Evolutionary conservation across 2,888 invertebrate species (phyloP).

Genomic region (Norana najaformis): DNA sequence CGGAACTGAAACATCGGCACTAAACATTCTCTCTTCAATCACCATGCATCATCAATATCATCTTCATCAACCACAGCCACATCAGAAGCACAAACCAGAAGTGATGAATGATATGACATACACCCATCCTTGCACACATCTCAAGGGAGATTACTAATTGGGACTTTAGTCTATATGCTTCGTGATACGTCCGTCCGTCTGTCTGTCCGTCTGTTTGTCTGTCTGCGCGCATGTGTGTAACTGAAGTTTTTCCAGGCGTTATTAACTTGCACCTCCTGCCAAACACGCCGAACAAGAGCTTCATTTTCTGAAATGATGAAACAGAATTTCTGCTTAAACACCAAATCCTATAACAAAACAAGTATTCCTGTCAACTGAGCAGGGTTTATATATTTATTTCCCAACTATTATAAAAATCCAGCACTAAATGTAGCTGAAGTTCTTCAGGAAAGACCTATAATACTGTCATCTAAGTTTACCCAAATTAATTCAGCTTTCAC

Average conservation of each 20-base stretch:
- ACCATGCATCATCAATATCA: background rate
- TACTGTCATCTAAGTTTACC: too few relatives aligned
- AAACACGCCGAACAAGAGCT: background rate
- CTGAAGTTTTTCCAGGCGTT: constrained; percentile 14
- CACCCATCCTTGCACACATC: constrained; percentile 13
- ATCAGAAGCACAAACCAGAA: background rate
- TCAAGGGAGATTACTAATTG: constrained; percentile 13
- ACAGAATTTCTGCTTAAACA: background rate
- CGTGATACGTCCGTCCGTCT: constrained; percentile 1
- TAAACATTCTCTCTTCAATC: background rate
- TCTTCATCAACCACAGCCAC: background rate
- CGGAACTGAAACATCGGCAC: background rate
- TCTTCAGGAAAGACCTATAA: too few relatives aligned
- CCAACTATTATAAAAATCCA: background rate
- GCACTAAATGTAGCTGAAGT: too few relatives aligned
- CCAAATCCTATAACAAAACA: too few relatives aligned
- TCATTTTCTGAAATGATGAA: background rate
- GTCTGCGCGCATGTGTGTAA: constrained; percentile 13
- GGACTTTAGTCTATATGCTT: constrained; percentile 13
- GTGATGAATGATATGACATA: constrained; percentile 13
- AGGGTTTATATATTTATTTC: background rate
- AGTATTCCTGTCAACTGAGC: background rate
- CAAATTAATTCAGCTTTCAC: too few relatives aligned
- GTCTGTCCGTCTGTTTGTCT: background rate
- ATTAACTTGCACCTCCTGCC: background rate